A percentile compares a stretch with the other conserved stretches of the same genome.
Evolutionary conservation across 1,140 invertebrate genomes (phyloP).

Genomic region (Lepidostoma basale): DNA sequence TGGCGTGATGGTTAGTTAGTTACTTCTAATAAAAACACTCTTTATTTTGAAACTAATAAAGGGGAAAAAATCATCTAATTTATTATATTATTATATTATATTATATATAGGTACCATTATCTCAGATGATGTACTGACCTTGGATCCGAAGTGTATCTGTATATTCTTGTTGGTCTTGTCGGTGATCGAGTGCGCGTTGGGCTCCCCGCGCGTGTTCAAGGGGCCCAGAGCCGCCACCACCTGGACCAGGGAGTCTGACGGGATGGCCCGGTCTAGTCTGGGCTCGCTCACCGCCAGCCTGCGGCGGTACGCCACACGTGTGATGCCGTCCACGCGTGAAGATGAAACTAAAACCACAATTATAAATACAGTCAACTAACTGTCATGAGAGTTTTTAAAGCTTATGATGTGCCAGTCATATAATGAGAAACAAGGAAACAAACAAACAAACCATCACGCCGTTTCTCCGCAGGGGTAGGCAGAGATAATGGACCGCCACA

Average conservation of each 20-base stretch:
- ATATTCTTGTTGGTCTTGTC: conserved; percentile 78
- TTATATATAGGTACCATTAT: conserved; percentile 3
- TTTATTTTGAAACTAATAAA: too few species aligned
- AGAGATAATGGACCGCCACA: too few species aligned
- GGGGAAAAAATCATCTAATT: too few species aligned
- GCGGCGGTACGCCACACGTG: conserved; percentile 78
- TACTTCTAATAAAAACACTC: too few species aligned
- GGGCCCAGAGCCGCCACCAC: conserved; percentile 90
- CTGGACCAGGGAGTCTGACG: conserved; percentile 68
- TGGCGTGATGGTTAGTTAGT: too few species aligned
- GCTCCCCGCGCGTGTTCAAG: conserved; percentile 78
- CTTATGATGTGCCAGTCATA: too few species aligned
- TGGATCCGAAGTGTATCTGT: conserved; percentile 73
- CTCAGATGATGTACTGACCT: conserved; percentile 47
- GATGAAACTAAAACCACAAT: conserved; percentile 63
- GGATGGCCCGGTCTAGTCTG: conserved; percentile 71
- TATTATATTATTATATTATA: neutral
- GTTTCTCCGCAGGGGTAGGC: too few species aligned
- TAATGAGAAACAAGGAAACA: too few species aligned
- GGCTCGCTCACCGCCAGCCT: conserved; percentile 78
- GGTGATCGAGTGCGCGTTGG: conserved; percentile 77
- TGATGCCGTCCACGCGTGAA: conserved; percentile 78
- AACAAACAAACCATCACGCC: too few species aligned
- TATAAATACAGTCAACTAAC: too few species aligned
- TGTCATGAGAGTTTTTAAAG: too few species aligned